Evolutionary conservation across 2,113 vertebrate genomes (phyloP).

Genomic region (Chauna torquata): DNA sequence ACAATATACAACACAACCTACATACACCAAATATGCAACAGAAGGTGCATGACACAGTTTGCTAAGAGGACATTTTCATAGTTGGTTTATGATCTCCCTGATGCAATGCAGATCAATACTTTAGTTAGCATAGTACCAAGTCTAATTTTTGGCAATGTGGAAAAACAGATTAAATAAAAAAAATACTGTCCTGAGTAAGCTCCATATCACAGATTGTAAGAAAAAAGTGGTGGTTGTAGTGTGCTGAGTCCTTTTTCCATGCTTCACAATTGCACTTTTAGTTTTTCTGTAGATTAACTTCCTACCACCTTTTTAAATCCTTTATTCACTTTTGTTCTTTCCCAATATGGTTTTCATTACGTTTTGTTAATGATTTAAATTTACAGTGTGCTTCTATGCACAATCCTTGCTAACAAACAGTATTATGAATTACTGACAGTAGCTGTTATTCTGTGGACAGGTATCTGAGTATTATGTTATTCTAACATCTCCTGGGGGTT

Average conservation of each 20-base stretch:
- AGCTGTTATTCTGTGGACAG: background rate
- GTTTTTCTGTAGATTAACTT: conserved; percentile 3
- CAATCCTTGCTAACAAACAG: background rate
- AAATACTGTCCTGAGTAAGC: conserved; percentile 19
- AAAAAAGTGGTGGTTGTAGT: background rate
- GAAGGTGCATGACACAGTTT: background rate
- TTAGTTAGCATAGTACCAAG: no score
- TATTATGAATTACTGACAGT: background rate
- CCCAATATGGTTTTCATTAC: background rate
- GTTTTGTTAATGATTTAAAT: background rate
- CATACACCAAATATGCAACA: background rate
- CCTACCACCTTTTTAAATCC: background rate
- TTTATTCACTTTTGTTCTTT: background rate
- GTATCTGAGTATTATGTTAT: background rate
- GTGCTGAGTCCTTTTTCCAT: background rate
- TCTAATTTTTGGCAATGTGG: no score
- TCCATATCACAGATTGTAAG: conserved; percentile 4
- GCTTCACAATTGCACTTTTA: background rate
- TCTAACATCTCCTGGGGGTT: background rate
- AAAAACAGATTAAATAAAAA: conserved; percentile 49
- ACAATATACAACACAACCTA: background rate
- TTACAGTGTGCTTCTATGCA: background rate
- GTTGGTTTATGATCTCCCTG: conserved; percentile 31
- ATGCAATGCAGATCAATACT: conserved; percentile 33
- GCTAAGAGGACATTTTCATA: background rate